A percentile compares a stretch with the other conserved stretches of the same genome.
These are phyloP conservation scores for Hemiprocne comata DNA, from an alignment of 2,113 vertebrate genomes.

Conservation along the genomic window DNA sequence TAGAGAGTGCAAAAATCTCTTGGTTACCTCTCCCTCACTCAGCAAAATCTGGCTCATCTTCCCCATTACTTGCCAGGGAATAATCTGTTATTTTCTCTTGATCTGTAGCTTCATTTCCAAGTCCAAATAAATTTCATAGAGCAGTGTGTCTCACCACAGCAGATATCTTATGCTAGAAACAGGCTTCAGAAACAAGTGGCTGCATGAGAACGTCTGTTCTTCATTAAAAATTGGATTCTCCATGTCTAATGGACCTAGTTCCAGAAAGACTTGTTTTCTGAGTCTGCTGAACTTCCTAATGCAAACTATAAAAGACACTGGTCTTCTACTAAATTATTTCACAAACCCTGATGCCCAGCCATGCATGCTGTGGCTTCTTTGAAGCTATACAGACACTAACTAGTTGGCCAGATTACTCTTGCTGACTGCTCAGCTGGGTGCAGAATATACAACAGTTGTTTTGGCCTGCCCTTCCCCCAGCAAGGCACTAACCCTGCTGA, in stretches of 20 bases:
- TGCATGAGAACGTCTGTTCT: neutral
- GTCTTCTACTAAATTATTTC: neutral
- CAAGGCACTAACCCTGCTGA: neutral
- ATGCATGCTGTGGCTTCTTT: neutral
- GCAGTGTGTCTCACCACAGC: neutral
- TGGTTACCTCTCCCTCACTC: neutral
- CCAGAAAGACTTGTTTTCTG: neutral
- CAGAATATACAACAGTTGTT: neutral
- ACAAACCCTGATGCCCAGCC: neutral
- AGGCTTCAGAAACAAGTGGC: neutral
- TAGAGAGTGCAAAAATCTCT: neutral
- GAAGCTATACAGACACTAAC: neutral
- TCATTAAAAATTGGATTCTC: neutral
- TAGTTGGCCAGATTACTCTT: neutral
- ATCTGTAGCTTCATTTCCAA: neutral
- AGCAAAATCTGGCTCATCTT: neutral
- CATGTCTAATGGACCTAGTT: neutral
- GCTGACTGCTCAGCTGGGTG: neutral
- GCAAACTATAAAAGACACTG: neutral
- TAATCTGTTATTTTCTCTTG: neutral
- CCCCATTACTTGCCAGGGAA: neutral
- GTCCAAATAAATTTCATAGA: neutral
- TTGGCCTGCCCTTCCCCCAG: neutral
- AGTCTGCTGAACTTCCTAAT: neutral
- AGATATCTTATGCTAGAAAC: neutral